Percentiles rank a stretch among this genome's conserved stretches.
phyloP scores from a whole-genome alignment of 2,888 invertebrate species.

The Lysandra bellargus region DNA sequence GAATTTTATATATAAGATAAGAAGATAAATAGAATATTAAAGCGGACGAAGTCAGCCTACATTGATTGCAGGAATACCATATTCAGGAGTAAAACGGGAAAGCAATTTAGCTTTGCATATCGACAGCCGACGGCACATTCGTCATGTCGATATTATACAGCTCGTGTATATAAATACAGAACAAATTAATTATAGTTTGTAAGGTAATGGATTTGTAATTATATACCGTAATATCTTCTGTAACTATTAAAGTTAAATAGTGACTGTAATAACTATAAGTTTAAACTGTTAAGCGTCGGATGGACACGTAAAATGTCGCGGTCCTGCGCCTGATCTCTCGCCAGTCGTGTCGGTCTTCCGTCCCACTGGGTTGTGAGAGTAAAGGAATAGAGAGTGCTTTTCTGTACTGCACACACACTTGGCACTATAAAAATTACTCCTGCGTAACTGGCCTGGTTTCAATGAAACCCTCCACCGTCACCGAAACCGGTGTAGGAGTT shows the following conservation, averaged over 20 bases:
- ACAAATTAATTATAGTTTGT: background rate
- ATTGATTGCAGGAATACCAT: background rate
- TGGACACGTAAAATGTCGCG: no score
- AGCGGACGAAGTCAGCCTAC: background rate
- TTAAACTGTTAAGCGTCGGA: background rate
- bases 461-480: no score
- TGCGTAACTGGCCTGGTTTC: no score
- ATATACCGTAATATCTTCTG: background rate
- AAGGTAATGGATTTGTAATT: background rate
- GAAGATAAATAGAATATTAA: background rate
- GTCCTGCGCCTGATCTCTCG: no score
- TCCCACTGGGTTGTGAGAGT: no score
- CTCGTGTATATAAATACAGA: slow-evolving; percentile 1
- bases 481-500: no score
- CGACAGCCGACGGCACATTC: background rate
- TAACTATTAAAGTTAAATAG: background rate
- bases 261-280: no score
- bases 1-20: no score
- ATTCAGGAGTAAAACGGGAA: slow-evolving; percentile 1
- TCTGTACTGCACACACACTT: no score
- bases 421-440: no score
- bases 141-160: background rate
- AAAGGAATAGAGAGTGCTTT: no score
- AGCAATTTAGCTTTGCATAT: slow-evolving; percentile 26
- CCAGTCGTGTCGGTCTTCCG: no score